Conservation (phyloP, 2,888 invertebrate genomes). For the Philopedon plagiatum region DNA sequence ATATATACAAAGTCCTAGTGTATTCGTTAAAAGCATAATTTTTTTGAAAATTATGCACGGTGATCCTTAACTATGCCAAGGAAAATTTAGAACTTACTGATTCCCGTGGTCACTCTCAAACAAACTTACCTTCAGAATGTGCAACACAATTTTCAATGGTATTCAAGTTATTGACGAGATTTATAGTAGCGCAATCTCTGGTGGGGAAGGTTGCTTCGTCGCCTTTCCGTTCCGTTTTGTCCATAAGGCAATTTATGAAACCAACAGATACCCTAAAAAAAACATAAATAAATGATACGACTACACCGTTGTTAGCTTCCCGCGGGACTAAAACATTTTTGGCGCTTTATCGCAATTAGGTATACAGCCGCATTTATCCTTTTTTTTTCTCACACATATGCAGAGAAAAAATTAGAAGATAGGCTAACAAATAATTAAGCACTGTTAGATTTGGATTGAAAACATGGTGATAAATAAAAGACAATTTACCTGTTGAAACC, state of each 20-base stretch:
- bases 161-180: constrained; percentile 67
- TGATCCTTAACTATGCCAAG: too few species aligned
- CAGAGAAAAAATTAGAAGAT: too few species aligned
- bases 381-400: too few species aligned
- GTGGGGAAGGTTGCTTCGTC: constrained; percentile 60
- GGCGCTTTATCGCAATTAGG: too few species aligned
- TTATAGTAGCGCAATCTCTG: constrained; percentile 67
- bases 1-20: too few species aligned
- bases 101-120: neutral
- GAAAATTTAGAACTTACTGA: too few species aligned
- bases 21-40: too few species aligned
- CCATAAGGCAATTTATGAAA: constrained; percentile 76
- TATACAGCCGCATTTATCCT: too few species aligned
- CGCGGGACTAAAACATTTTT: too few species aligned
- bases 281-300: neutral
- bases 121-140: constrained; percentile 60
- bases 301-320: neutral
- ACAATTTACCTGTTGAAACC: constrained; percentile 53
- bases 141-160: constrained; percentile 71
- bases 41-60: too few species aligned
- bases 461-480: neutral
- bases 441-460: too few species aligned
- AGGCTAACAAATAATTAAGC: too few species aligned
- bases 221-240: constrained; percentile 69
- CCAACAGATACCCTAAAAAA: constrained; percentile 64